Evolutionary conservation across 1,140 invertebrate species (phyloP), one percentile per base, ranked within the genome.

Genomic region (Atta texana): DNA sequence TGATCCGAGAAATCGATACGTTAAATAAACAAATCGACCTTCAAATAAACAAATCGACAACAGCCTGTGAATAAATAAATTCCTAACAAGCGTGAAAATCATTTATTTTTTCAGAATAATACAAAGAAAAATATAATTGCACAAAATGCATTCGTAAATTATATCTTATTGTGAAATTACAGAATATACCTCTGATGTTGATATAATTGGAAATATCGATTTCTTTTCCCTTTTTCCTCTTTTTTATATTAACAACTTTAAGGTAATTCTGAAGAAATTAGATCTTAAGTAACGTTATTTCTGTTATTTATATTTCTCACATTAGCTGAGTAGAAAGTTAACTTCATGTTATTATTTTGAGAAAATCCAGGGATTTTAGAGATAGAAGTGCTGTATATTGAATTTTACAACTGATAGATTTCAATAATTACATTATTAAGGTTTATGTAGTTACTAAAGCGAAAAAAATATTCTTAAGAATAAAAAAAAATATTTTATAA

Each of bases 401-500:
- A 5, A 59, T 57, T 31, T 72, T 28, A 51, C 18, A 2, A 53
- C 16, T 53, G 0, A 34, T 0, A 34, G 28, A 21, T 34, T 4
- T 10, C 53, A 44, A 61, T 76, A 76, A 44, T 61, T 61, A 39
- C 8, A 8, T 61, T 24, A 75, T 34, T n/a, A 24, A 18, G 2
- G 18, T 8, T 71, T 44, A 44, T 10, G 2, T 51, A 34, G 10
- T 74, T 8, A 12, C 10, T 3, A 16, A 61, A 61, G 28, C 3
- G n/a, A 39, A 59, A 34, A 16, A 59, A 24, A 59, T 39, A 18
- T 39, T 1, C 59, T n/a, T 10, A 34, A 7, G 4, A 4, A 18
- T n/a, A 0, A 44, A 76, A 5, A 5, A 57, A n/a, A 76, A 59
- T 39, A 76, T 61, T 61, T 76, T 77, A 76, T 3, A 24, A 21